Evolutionary conservation across 2,888 invertebrate species (phyloP), one percentile per base, ranked within the genome.

Genomic region (Anaspis maculata): DNA sequence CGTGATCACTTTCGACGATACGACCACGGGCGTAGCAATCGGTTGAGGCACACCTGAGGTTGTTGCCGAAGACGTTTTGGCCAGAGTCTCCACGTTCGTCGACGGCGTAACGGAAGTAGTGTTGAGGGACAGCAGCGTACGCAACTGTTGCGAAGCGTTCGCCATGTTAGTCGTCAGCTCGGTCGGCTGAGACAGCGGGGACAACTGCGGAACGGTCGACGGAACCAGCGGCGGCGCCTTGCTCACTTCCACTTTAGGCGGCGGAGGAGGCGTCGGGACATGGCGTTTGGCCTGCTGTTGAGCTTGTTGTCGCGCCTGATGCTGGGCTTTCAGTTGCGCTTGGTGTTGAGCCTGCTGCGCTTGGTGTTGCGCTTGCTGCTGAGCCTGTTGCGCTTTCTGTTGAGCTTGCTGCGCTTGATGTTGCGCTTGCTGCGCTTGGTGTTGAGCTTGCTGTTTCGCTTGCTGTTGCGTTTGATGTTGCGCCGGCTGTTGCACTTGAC

Each of bases 121-220:
- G 37, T 76, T 77, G 15, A 80, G 55, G 0, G 79, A 80, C 59
- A 82, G 67, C 27, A 82, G 69, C 3, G 76, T 76, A 19, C 79
- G 66, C 26, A 80, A 54, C 50, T 80, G 82, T 56, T 80, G 79
- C 1, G 79, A 79, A 1, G 76, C 80, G 52, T 79, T 82, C 0
- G 76, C 79, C 65, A 82, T 78, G 50, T 79, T 80, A 1, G 79
- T 77, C 9, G 80, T 79, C 27, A 82, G 62, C 54, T 83, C 81
- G 2, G 78, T 74, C 1, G 82, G 81, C 54, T 81, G 80, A 0
- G 81, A 81, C 2, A 83, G 57, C 0, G 82, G 82, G 1, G 82
- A 82, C 13, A 82, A 60, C 54, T 82, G 81, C 1, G 82, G 79
- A 27, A 79, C 70, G 1, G 73, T 69, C 0, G 74, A 68, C 39